A percentile compares a stretch with the other conserved stretches of the same genome.
Conservation (phyloP, 2,113 vertebrate genomes). For the Callipepla californica region DNA sequence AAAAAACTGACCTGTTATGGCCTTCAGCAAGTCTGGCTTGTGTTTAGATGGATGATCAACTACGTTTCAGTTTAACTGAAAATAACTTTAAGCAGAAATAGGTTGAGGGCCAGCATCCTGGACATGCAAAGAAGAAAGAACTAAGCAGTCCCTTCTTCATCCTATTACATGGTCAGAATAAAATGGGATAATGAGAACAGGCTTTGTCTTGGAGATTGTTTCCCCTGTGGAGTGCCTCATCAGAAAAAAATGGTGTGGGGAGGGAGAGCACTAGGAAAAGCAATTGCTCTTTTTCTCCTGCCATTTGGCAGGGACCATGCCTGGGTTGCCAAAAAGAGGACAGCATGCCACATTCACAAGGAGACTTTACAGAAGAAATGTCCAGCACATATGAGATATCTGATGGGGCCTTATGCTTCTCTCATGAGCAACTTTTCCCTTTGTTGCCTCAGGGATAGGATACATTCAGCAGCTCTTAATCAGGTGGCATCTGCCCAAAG, state of each 20-base stretch:
- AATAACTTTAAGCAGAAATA: constrained; percentile 30
- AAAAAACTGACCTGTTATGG: constrained; percentile 57
- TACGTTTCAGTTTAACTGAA: constrained; percentile 32
- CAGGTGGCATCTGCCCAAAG: neutral
- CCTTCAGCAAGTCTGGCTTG: constrained; percentile 44
- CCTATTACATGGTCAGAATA: neutral
- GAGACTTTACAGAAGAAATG: neutral
- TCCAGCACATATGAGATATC: neutral
- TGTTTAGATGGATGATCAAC: constrained; percentile 47
- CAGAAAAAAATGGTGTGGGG: neutral
- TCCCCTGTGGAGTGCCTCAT: constrained; percentile 1
- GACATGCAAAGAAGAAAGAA: neutral
- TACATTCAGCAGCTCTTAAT: neutral
- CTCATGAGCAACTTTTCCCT: neutral
- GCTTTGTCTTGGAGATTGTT: neutral
- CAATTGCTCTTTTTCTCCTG: neutral
- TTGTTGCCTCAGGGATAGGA: neutral
- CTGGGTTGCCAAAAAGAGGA: neutral
- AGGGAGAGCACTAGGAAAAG: neutral
- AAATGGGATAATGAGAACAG: constrained; percentile 1
- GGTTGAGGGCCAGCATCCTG: neutral
- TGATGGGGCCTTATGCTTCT: neutral
- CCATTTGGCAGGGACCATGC: neutral
- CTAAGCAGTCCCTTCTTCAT: constrained; percentile 3
- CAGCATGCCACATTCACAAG: neutral